Percentiles rank a stretch among this genome's conserved stretches.
These are phyloP conservation scores for Excalfactoria chinensis DNA, from an alignment of 2,113 vertebrate genomes.

Conservation along the genomic window DNA sequence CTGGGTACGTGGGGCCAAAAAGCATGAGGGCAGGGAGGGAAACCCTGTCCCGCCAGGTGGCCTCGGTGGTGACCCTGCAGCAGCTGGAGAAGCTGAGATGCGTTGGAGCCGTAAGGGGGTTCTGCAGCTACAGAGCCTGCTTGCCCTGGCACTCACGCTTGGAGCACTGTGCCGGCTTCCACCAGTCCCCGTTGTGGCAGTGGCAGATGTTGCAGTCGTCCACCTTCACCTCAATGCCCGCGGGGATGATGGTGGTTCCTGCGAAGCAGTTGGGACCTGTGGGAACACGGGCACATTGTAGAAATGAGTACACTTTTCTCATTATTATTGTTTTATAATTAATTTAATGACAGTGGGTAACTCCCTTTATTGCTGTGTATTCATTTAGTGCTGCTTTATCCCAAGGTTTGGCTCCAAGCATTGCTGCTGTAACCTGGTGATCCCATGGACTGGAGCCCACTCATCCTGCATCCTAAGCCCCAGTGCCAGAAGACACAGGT, in stretches of 20 bases:
- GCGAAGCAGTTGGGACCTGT: constrained; percentile 99
- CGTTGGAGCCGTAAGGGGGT: neutral
- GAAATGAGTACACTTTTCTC: neutral
- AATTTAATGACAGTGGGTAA: fast-evolving
- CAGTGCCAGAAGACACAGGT: constrained; percentile 31
- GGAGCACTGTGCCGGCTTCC: constrained; percentile 98
- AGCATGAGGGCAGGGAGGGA: neutral
- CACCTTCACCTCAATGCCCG: constrained; percentile 99
- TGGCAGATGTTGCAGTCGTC: constrained; percentile 99
- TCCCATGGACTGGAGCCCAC: fast-evolving
- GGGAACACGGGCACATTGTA: neutral
- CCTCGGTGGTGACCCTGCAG: constrained; percentile 76
- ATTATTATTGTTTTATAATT: fast-evolving
- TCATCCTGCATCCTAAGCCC: neutral
- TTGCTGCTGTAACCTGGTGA: neutral
- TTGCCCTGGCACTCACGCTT: constrained; percentile 97
- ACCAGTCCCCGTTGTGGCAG: constrained; percentile 99
- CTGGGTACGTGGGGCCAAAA: neutral
- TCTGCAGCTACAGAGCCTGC: constrained; percentile 85
- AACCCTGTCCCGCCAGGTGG: constrained; percentile 32
- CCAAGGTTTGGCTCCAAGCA: neutral
- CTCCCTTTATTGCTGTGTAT: neutral
- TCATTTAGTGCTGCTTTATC: neutral
- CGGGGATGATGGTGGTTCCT: constrained; percentile 97
- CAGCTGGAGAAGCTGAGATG: constrained; percentile 52